A percentile compares a stretch with the other conserved stretches of the same genome.
Evolutionary conservation across 53 echinoderm and acorn worm genomes (phyloP).

Genomic region (Hippasteria phrygiana): DNA sequence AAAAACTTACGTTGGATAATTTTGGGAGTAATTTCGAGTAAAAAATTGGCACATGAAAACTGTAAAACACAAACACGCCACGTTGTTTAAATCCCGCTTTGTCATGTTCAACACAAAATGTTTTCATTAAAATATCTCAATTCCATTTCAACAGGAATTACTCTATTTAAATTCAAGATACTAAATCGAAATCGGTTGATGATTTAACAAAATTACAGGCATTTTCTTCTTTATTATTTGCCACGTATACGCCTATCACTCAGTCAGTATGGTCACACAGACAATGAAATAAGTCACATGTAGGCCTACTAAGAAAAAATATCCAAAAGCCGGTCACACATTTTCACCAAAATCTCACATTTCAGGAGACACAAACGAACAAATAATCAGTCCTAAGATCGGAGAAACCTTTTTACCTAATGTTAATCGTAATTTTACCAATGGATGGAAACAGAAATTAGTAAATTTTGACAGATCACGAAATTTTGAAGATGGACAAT

Average conservation of each 20-base stretch:
- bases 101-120: too few relatives aligned
- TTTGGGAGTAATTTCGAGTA: too few relatives aligned
- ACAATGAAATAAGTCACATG: constrained; percentile 23
- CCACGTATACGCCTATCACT: neutral
- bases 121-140: too few relatives aligned
- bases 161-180: too few relatives aligned
- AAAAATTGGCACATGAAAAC: too few relatives aligned
- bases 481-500: neutral
- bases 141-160: too few relatives aligned
- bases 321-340: constrained; percentile 24
- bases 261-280: too few relatives aligned
- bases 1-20: too few relatives aligned
- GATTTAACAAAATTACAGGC: neutral
- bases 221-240: neutral
- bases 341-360: constrained; percentile 16
- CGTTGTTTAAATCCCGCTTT: too few relatives aligned
- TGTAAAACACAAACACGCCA: too few relatives aligned
- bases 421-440: neutral
- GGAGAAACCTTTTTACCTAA: neutral
- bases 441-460: neutral
- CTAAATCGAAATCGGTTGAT: too few relatives aligned
- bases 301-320: constrained; percentile 16
- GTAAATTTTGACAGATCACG: constrained; percentile 24
- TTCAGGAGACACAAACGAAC: neutral
- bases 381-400: neutral